Conservation (phyloP, 2,113 vertebrate genomes). For the Hippocampus mohnikei region DNA sequence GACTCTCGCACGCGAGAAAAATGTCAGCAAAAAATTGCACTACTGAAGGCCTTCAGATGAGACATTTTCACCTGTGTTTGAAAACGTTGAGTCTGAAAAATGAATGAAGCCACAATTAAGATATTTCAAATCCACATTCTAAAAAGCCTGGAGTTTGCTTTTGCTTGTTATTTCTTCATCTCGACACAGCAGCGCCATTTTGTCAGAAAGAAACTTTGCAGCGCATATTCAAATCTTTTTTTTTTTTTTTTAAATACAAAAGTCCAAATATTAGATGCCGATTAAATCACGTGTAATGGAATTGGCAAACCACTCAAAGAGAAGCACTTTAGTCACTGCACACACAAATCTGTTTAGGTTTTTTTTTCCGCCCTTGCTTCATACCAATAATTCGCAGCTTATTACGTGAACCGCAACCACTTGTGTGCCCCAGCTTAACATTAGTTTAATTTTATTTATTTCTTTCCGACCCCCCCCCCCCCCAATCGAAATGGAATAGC, state of each 20-base stretch:
- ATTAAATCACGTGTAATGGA: not conserved
- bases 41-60: too few relatives aligned
- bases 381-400: not conserved
- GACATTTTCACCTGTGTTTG: too few relatives aligned
- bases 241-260: not conserved
- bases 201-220: not conserved
- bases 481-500: not conserved
- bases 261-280: not conserved
- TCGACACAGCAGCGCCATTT: not conserved
- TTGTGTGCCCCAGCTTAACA: not conserved
- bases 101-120: too few relatives aligned
- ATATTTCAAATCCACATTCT: not conserved
- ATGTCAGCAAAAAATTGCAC: too few relatives aligned
- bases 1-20: too few relatives aligned
- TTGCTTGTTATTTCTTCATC: not conserved
- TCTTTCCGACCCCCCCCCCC: not conserved
- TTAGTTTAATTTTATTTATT: not conserved
- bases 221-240: not conserved
- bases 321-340: not conserved
- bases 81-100: too few relatives aligned
- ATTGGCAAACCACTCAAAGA: not conserved
- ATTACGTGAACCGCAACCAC: not conserved
- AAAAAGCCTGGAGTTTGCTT: not conserved
- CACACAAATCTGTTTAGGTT: not conserved
- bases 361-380: not conserved